Evolutionary conservation across 2,888 invertebrate genomes (phyloP).

Genomic region (Chymomyza amoena): DNA sequence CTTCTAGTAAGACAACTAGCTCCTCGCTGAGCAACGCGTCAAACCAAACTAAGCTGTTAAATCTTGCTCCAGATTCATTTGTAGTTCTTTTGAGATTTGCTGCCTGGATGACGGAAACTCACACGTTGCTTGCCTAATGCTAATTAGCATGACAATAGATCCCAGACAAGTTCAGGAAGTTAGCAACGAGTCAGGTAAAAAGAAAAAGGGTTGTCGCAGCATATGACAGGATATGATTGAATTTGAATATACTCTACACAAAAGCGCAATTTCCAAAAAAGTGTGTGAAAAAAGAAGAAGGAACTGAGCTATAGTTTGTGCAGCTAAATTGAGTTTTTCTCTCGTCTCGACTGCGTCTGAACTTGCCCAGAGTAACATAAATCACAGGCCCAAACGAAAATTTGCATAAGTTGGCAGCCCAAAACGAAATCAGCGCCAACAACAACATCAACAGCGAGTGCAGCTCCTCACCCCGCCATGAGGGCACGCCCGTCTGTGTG

Average conservation of each 20-base stretch:
- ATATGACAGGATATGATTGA: conserved; percentile 50
- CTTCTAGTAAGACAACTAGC: not conserved
- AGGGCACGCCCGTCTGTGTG: not conserved
- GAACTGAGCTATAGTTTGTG: not conserved
- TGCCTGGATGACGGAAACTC: conserved; percentile 30
- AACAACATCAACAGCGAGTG: conserved; percentile 24
- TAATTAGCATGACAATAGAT: conserved; percentile 66
- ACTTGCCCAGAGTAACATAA: conserved; percentile 34
- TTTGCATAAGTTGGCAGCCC: conserved; percentile 67
- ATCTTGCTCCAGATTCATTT: conserved; percentile 12
- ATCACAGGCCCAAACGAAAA: conserved; percentile 35
- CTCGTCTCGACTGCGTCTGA: not conserved
- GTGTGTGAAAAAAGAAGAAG: conserved; percentile 52
- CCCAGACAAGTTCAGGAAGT: conserved; percentile 38
- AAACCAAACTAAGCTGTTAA: conserved; percentile 37
- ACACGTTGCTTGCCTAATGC: conserved; percentile 10
- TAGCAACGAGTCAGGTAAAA: conserved; percentile 14
- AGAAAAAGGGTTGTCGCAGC: conserved; percentile 26
- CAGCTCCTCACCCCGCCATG: not conserved
- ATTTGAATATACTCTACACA: conserved; percentile 29
- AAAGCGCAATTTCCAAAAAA: conserved; percentile 50
- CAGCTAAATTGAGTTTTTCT: conserved; percentile 1
- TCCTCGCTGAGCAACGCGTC: conserved; percentile 36
- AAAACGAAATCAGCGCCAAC: conserved; percentile 45
- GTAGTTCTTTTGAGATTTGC: conserved; percentile 11